A percentile compares a stretch with the other conserved stretches of the same genome.
Evolutionary conservation across 2,113 vertebrate genomes (phyloP).

Genomic region (Hemichromis elongatus): DNA sequence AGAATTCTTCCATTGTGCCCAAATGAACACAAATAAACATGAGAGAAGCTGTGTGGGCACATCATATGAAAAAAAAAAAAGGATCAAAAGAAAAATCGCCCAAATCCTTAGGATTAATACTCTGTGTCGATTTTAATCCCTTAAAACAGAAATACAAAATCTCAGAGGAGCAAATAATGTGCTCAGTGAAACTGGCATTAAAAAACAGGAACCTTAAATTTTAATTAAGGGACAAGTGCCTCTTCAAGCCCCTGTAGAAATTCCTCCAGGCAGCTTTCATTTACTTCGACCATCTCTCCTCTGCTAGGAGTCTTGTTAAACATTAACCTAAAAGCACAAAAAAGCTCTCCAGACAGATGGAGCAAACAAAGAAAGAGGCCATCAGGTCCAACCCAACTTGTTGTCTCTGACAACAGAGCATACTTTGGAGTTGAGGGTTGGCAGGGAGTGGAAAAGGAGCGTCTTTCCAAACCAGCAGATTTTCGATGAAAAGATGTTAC

Average conservation of each 20-base stretch:
- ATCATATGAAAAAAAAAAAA: background rate
- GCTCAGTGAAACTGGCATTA: background rate
- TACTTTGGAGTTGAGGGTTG: conserved; percentile 6
- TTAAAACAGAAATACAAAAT: background rate
- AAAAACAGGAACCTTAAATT: background rate
- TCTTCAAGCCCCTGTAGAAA: background rate
- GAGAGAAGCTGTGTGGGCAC: background rate
- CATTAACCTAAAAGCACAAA: conserved; percentile 21
- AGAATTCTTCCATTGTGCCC: background rate
- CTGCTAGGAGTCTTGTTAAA: conserved; percentile 37
- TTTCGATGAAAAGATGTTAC: background rate
- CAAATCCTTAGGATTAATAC: background rate
- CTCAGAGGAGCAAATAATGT: background rate
- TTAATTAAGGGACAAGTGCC: background rate
- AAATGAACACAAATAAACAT: background rate
- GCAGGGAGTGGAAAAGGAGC: conserved; percentile 45
- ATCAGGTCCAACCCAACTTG: conserved; percentile 33
- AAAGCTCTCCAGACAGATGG: conserved; percentile 42
- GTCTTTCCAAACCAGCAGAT: conserved; percentile 9
- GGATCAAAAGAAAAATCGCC: background rate
- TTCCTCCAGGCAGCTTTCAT: background rate
- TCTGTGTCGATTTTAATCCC: background rate
- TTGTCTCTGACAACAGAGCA: conserved; percentile 61
- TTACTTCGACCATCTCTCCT: conserved; percentile 6
- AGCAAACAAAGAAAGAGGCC: conserved; percentile 40